phyloP scores from a whole-genome alignment of 2,797 vertebrate genomes.

The Leptoclinus maculatus region DNA sequence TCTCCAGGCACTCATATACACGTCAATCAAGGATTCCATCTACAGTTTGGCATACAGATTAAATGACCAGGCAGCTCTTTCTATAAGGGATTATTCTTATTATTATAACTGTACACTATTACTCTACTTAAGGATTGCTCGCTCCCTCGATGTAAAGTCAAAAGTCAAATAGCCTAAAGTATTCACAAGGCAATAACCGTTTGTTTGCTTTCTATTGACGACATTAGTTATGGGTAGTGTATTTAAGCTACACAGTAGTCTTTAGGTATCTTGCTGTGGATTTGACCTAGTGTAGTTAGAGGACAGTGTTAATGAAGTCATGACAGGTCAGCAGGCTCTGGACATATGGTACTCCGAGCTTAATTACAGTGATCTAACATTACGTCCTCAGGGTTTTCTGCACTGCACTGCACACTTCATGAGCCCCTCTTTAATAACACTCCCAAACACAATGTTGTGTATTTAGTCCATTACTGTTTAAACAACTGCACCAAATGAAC shows the following conservation, averaged over 20 bases:
- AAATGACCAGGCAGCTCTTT: constrained; percentile 11
- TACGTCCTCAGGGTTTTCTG: constrained; percentile 25
- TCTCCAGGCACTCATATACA: constrained; percentile 1
- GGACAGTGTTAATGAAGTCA: constrained; percentile 44
- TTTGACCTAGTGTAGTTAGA: constrained; percentile 31
- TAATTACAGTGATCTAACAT: constrained; percentile 47
- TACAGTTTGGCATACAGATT: constrained; percentile 16
- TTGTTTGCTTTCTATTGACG: not conserved
- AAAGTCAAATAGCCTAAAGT: not conserved
- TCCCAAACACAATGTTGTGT: constrained; percentile 26
- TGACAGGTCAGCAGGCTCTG: constrained; percentile 41
- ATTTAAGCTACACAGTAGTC: not conserved
- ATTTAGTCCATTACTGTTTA: constrained; percentile 42
- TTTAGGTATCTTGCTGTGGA: not conserved
- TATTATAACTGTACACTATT: not conserved
- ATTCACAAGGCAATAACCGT: not conserved
- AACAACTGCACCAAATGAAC: constrained; percentile 59
- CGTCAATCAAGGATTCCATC: constrained; percentile 36
- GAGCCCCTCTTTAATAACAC: constrained; percentile 32
- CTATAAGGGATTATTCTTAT: not conserved
- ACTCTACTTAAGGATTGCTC: not conserved
- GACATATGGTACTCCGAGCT: constrained; percentile 42
- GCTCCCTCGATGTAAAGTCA: not conserved
- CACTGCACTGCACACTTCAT: constrained; percentile 17
- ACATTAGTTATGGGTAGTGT: not conserved